Evolutionary conservation across 1,140 invertebrate genomes (phyloP), one percentile per base, ranked within the genome.

Genomic region (Phocides pigmalion): DNA sequence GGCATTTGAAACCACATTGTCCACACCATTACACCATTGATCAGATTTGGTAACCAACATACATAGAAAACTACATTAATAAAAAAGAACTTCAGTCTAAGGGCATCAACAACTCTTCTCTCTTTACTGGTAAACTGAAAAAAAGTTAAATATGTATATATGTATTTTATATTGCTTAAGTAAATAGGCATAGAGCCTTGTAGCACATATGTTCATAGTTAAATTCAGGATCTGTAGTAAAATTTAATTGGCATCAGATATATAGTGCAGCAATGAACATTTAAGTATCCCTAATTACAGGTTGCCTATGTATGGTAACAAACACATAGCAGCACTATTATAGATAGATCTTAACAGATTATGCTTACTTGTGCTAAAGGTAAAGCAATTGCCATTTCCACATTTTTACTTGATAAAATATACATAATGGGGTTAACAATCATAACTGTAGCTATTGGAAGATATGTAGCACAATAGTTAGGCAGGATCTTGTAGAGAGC

Each of bases 41-140:
- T 89, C 12, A 97, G 80, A 90, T 97, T 97, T 8, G 96, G 96
- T 37, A 95, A 64, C 96, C 96, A 97, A 77, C 96, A 97, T 14
- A 96, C 65, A 76, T 96, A 97, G 84, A 96, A 97, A 2, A 95
- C 95, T 0, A 95, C 72, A 85, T 96, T 96, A 39, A 96, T 97
- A 8, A 95, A 85, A 9, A 93, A 94, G 87, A 97, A 97, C 87
- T 96, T 96, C 0, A 95, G 73, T 86, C 92, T 94, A 15, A 97
- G 89, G 0, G 93, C 92, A 71, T 96, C 94, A 4, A 97, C 92
- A 15, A 97, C 89, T 59, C 93, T 93, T 44, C 96, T 89, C 76
- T 97, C 96, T 68, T 94, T 93, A 16, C 93, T 93, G 0, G 95
- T 96, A 62, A 95, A 93, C 90, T 95, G 92, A 41, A 93, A 92